phyloP scores from a whole-genome alignment of 2,113 vertebrate species.

The Perca fluviatilis region DNA sequence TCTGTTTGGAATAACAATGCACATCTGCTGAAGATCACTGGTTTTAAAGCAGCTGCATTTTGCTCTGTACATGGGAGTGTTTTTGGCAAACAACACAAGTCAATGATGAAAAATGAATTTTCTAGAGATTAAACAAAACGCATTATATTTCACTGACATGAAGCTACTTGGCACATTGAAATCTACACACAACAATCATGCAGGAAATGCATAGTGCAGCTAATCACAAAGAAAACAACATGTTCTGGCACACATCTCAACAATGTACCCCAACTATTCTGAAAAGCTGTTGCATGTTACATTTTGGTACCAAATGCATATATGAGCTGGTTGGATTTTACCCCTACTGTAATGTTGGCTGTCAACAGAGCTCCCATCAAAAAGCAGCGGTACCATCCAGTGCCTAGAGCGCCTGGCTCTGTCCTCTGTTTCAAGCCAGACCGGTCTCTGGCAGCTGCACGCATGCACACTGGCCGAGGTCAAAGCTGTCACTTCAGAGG shows the following conservation, averaged over 20 bases:
- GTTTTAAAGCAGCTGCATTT: conserved; percentile 56
- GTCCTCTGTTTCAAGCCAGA: conserved; percentile 74
- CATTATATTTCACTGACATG: conserved; percentile 6
- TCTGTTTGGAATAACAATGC: conserved; percentile 75
- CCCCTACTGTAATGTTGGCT: conserved; percentile 70
- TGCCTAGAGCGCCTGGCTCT: conserved; percentile 78
- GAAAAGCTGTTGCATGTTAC: conserved; percentile 49
- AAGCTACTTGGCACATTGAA: neutral
- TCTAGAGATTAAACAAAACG: neutral
- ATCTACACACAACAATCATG: neutral
- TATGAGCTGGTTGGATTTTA: conserved; percentile 73
- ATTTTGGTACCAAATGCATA: conserved; percentile 53
- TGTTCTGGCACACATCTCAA: conserved; percentile 37
- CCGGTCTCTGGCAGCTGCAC: conserved; percentile 80
- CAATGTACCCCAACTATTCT: conserved; percentile 69
- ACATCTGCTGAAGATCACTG: conserved; percentile 74
- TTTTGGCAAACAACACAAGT: conserved; percentile 10
- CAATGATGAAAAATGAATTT: neutral
- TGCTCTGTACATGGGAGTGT: neutral
- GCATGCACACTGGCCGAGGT: conserved; percentile 82
- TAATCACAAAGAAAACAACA: conserved; percentile 44
- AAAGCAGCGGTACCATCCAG: conserved; percentile 83
- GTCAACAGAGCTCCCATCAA: conserved; percentile 80
- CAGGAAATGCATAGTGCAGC: conserved; percentile 4
- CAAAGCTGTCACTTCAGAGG: conserved; percentile 87